phyloP scores from a whole-genome alignment of 23 tunicate species.

The Trididemnum clinides region DNA sequence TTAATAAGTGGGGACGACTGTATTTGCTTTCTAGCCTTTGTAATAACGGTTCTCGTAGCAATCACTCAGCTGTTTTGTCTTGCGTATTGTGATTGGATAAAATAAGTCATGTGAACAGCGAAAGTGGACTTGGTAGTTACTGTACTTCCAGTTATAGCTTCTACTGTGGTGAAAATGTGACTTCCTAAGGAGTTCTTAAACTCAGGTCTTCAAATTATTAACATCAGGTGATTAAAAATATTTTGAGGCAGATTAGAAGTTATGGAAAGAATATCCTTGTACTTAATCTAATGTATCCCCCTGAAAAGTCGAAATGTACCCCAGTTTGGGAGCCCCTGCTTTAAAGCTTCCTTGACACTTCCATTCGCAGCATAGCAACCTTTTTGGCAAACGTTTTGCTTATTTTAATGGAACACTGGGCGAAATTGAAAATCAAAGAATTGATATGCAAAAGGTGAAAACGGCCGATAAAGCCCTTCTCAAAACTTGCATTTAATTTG shows the following conservation, averaged over 20 bases:
- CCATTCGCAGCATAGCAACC: too few relatives aligned
- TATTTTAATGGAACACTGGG: too few relatives aligned
- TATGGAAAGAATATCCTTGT: conserved; percentile 28
- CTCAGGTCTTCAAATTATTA: conserved; percentile 2
- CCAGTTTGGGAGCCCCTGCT: conserved; percentile 19
- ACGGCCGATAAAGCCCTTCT: too few relatives aligned
- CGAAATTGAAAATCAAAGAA: too few relatives aligned
- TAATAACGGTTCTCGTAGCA: too few relatives aligned
- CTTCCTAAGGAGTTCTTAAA: conserved; percentile 7
- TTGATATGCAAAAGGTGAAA: too few relatives aligned
- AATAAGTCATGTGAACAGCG: not conserved
- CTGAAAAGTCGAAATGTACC: conserved; percentile 25
- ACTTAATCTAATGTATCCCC: conserved; percentile 33
- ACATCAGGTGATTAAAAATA: conserved; percentile 5
- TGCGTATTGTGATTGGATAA: too few relatives aligned
- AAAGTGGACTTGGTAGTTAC: not conserved
- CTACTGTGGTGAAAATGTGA: not conserved
- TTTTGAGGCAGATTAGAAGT: conserved; percentile 1
- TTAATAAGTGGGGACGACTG: too few relatives aligned
- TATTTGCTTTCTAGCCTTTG: too few relatives aligned
- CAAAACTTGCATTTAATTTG: too few relatives aligned
- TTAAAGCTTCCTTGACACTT: not conserved
- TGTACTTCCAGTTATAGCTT: not conserved
- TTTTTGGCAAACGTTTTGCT: too few relatives aligned
- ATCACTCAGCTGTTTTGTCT: too few relatives aligned